phyloP scores from a whole-genome alignment of 2,797 vertebrate genomes.

The Sebastes iracundus region DNA sequence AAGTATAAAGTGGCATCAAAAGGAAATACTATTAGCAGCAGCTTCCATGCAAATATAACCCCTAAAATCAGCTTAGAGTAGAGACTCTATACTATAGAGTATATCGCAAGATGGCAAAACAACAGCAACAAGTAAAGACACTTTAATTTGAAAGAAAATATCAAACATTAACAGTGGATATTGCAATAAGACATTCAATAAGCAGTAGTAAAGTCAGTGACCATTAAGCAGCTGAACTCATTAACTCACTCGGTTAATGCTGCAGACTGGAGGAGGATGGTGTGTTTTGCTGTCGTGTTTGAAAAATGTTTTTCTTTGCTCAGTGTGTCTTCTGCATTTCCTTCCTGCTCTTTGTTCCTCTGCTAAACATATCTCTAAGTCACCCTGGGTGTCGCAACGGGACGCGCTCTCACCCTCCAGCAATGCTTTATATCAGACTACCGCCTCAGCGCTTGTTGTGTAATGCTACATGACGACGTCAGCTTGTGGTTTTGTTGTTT shows the following conservation, averaged over 20 bases:
- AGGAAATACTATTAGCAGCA: not conserved
- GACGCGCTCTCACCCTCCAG: slow-evolving; percentile 63
- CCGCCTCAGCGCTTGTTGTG: slow-evolving; percentile 32
- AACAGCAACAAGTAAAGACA: not conserved
- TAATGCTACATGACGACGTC: slow-evolving; percentile 41
- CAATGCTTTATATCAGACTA: slow-evolving; percentile 62
- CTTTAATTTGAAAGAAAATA: not conserved
- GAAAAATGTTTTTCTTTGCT: slow-evolving; percentile 65
- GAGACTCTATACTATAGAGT: not conserved
- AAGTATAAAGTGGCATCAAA: too few relatives aligned
- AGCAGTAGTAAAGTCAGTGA: slow-evolving; percentile 9
- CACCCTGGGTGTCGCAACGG: slow-evolving; percentile 67
- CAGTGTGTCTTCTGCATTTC: slow-evolving; percentile 67
- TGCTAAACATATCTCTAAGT: slow-evolving; percentile 64
- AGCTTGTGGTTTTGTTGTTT: slow-evolving; percentile 43
- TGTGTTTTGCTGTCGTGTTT: slow-evolving; percentile 58
- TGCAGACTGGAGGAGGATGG: slow-evolving; percentile 16
- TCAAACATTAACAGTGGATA: not conserved
- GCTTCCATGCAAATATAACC: not conserved
- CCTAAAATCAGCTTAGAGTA: not conserved
- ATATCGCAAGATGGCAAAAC: not conserved
- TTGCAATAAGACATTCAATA: not conserved
- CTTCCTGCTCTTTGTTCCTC: slow-evolving; percentile 79
- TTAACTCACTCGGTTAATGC: slow-evolving; percentile 11
- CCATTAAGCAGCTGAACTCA: slow-evolving; percentile 27